Percentiles rank a stretch among this genome's conserved stretches.
These are phyloP conservation scores for Phenganax stokvisi DNA, from an alignment of 92 coral and sea anemone genomes.

Conservation along the genomic window DNA sequence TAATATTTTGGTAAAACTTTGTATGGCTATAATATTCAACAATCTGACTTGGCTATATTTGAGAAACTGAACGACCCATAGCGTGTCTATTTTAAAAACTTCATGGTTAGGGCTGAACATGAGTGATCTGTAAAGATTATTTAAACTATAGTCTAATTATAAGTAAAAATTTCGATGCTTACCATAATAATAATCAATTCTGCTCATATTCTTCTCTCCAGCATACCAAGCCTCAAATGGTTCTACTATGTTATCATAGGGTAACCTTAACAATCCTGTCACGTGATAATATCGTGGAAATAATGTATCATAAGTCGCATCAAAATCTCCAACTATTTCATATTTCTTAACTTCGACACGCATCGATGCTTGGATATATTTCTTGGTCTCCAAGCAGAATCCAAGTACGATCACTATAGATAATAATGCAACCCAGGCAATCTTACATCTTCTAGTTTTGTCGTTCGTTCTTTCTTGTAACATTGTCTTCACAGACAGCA, in stretches of 20 bases:
- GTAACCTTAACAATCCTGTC: slow-evolving; percentile 73
- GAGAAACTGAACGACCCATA: too few species aligned
- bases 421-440: slow-evolving; percentile 46
- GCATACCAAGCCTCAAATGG: slow-evolving; percentile 99
- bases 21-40: background rate
- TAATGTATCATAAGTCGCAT: slow-evolving; percentile 33
- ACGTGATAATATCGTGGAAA: slow-evolving; percentile 85
- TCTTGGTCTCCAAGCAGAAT: slow-evolving; percentile 52
- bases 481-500: slow-evolving; percentile 3
- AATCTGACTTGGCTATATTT: background rate
- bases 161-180: slow-evolving; percentile 14
- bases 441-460: slow-evolving; percentile 7
- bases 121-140: background rate
- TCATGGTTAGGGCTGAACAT: too few species aligned
- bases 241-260: slow-evolving; percentile 82
- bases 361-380: slow-evolving; percentile 43
- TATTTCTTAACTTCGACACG: slow-evolving; percentile 45
- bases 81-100: too few species aligned
- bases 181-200: slow-evolving; percentile 96
- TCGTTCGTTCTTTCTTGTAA: background rate
- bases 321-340: slow-evolving; percentile 58
- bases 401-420: slow-evolving; percentile 53
- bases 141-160: background rate
- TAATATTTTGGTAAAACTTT: too few species aligned
- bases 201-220: slow-evolving; percentile 78